Percentiles rank a stretch among this genome's conserved stretches.
Evolutionary conservation across 2,888 invertebrate genomes (phyloP).

Genomic region (Amorpha juglandis): DNA sequence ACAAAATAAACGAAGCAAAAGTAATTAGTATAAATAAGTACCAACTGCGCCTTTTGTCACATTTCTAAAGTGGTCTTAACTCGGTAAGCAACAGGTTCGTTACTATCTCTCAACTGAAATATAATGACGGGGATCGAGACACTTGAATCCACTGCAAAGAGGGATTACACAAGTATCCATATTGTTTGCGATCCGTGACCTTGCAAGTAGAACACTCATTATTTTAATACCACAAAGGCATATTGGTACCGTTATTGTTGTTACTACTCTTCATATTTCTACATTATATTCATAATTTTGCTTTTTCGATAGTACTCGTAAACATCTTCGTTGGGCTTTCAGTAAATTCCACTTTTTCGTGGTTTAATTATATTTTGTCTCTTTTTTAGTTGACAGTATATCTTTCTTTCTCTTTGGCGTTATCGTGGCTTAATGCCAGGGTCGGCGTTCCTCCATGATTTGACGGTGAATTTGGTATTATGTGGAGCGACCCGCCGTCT

Average conservation of each 20-base stretch:
- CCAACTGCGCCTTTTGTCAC: slow-evolving; percentile 18
- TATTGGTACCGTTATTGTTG: slow-evolving; percentile 24
- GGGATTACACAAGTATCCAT: slow-evolving; percentile 55
- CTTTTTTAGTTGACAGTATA: no score
- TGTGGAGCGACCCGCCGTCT: no score
- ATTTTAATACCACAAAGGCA: slow-evolving; percentile 43
- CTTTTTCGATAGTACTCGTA: neutral
- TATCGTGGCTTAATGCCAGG: no score
- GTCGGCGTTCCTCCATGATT: no score
- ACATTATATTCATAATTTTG: neutral
- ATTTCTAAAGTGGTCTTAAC: slow-evolving; percentile 20
- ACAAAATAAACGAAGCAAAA: slow-evolving; percentile 19
- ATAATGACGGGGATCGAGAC: slow-evolving; percentile 50
- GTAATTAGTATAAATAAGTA: slow-evolving; percentile 22
- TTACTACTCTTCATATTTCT: slow-evolving; percentile 6
- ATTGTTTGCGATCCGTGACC: slow-evolving; percentile 63
- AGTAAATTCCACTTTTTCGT: no score
- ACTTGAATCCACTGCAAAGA: slow-evolving; percentile 53
- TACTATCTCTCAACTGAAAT: slow-evolving; percentile 43
- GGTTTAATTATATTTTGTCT: no score
- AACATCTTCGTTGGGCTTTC: neutral
- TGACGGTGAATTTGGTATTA: no score
- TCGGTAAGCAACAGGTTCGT: slow-evolving; percentile 22
- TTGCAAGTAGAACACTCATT: slow-evolving; percentile 56
- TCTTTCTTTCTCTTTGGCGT: no score